These are phyloP conservation scores for Cynopterus brachyotis DNA, from an alignment of 2,113 vertebrate species.

Conservation along the genomic window DNA sequence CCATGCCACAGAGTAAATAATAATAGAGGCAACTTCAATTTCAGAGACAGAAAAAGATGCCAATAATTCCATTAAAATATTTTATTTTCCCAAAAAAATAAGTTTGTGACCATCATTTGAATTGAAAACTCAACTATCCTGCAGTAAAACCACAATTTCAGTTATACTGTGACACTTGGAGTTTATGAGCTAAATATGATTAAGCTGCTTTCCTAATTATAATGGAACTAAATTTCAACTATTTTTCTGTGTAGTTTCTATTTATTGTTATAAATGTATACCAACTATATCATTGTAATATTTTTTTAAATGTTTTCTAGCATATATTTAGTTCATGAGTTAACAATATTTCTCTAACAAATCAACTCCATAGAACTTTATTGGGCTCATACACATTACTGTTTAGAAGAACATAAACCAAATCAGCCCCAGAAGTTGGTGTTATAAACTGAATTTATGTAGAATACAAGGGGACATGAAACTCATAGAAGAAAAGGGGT, in stretches of 20 bases:
- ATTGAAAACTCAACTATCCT: neutral
- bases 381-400: neutral
- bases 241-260: neutral
- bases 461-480: neutral
- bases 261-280: neutral
- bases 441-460: neutral
- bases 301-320: slow-evolving; percentile 7
- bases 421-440: neutral
- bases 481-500: neutral
- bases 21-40: neutral
- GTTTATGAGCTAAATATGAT: neutral
- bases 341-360: slow-evolving; percentile 10
- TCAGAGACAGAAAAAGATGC: slow-evolving; percentile 20
- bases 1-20: neutral
- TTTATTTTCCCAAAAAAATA: neutral
- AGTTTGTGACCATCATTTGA: neutral
- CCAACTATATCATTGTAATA: neutral
- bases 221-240: neutral
- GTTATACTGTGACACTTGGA: neutral
- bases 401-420: neutral
- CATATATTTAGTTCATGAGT: slow-evolving; percentile 8
- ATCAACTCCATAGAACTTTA: neutral
- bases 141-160: neutral
- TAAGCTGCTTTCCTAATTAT: neutral
- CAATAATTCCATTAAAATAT: slow-evolving; percentile 32